Percentiles rank a stretch among this genome's conserved stretches.
Evolutionary conservation across 2,113 vertebrate genomes (phyloP).

Genomic region (Isurus oxyrinchus): DNA sequence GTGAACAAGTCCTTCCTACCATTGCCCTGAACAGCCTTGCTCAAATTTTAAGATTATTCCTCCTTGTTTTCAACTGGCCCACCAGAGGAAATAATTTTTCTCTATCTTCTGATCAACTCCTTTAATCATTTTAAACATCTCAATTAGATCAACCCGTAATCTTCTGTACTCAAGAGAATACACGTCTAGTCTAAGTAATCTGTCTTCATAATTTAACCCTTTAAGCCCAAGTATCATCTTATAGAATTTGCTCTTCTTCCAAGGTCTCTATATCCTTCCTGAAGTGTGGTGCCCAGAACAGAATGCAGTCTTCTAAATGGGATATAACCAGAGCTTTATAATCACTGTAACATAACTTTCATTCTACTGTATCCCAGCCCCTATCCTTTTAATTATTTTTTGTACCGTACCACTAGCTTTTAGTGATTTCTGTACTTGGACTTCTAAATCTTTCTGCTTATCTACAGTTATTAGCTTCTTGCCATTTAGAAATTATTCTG

Average conservation of each 20-base stretch:
- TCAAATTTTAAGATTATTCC: neutral
- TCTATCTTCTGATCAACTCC: neutral
- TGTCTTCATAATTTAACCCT: neutral
- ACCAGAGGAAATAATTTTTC: neutral
- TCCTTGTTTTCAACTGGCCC: neutral
- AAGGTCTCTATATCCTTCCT: neutral
- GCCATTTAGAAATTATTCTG: too few relatives aligned
- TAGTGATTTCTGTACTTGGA: neutral
- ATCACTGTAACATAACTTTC: neutral
- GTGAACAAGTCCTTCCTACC: neutral
- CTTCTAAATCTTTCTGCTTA: neutral
- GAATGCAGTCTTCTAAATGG: neutral
- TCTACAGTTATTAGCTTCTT: neutral
- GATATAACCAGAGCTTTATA: neutral
- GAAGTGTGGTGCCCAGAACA: neutral
- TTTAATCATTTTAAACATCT: constrained; percentile 5
- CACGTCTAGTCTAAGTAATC: neutral
- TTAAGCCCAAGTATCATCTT: neutral
- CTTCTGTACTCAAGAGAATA: neutral
- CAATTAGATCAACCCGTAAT: neutral
- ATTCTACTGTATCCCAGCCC: neutral
- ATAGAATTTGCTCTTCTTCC: neutral
- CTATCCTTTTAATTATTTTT: neutral
- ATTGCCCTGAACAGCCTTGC: neutral
- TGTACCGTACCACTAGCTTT: neutral